Conservation (phyloP, 1,140 invertebrate genomes). For the Rhagoletis zephyria region DNA sequence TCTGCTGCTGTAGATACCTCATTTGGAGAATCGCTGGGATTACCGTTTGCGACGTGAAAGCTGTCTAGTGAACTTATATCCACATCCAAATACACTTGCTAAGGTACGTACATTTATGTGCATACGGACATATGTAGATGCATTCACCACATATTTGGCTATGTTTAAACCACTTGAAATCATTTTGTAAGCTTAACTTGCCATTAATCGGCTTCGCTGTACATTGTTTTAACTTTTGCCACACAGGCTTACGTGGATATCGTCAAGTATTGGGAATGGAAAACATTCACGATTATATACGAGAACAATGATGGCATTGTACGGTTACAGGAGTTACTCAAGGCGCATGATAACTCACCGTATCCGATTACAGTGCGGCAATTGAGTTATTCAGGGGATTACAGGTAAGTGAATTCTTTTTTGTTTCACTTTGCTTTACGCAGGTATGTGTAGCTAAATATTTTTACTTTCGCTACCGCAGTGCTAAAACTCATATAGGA, state of each 20-base stretch:
- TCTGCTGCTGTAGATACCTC: constrained; percentile 79
- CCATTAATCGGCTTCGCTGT: not conserved
- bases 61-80: constrained; percentile 94
- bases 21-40: constrained; percentile 95
- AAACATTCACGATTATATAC: constrained; percentile 94
- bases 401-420: constrained; percentile 77
- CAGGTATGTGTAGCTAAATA: too few species aligned
- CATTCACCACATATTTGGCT: not conserved
- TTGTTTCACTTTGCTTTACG: not conserved
- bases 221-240: constrained; percentile 16
- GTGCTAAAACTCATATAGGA: too few species aligned
- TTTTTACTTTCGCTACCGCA: too few species aligned
- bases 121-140: constrained; percentile 1
- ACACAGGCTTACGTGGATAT: constrained; percentile 90
- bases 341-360: constrained; percentile 88
- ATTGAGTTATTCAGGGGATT: constrained; percentile 84
- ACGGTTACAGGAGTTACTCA: constrained; percentile 91
- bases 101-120: constrained; percentile 77
- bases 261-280: constrained; percentile 91
- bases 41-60: constrained; percentile 88
- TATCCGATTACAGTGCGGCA: constrained; percentile 87
- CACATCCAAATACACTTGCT: constrained; percentile 90
- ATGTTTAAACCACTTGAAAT: constrained; percentile 33
- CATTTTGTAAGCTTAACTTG: constrained; percentile 13
- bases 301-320: constrained; percentile 95